Evolutionary conservation across 2,797 vertebrate genomes (phyloP).

Genomic region (Erithacus rubecula): DNA sequence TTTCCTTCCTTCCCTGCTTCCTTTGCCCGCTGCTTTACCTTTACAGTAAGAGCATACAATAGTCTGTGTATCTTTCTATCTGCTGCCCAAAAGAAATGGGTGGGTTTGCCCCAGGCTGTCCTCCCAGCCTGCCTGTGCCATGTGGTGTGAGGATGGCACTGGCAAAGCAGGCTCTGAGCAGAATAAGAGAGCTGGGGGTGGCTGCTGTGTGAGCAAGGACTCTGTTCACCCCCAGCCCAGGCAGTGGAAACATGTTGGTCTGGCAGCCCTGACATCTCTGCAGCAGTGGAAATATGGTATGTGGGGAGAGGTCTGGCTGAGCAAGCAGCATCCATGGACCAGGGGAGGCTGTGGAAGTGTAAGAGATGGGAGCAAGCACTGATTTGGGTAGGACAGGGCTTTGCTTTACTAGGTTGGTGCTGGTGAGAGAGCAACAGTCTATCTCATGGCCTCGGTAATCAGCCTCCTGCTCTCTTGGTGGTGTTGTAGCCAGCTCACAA

Average conservation of each 20-base stretch:
- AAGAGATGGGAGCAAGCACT: fast-evolving
- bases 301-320: not conserved
- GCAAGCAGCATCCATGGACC: fast-evolving
- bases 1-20: conserved; percentile 45
- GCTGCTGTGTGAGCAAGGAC: fast-evolving
- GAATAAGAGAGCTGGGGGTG: fast-evolving
- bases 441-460: not conserved
- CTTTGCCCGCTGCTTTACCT: conserved; percentile 29
- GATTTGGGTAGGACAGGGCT: not conserved
- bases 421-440: not conserved
- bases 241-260: fast-evolving
- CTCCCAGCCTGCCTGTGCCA: fast-evolving
- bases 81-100: not conserved
- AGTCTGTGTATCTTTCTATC: not conserved
- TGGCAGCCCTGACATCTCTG: not conserved
- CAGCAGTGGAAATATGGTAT: fast-evolving
- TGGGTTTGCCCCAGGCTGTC: fast-evolving
- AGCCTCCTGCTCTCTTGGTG: not conserved
- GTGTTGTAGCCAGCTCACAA: not conserved
- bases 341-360: not conserved
- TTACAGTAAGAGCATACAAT: not conserved
- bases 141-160: not conserved
- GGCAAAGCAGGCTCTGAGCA: not conserved
- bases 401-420: not conserved
- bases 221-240: fast-evolving